phyloP scores from a whole-genome alignment of 2,888 invertebrate genomes.

The Busseola fusca region DNA sequence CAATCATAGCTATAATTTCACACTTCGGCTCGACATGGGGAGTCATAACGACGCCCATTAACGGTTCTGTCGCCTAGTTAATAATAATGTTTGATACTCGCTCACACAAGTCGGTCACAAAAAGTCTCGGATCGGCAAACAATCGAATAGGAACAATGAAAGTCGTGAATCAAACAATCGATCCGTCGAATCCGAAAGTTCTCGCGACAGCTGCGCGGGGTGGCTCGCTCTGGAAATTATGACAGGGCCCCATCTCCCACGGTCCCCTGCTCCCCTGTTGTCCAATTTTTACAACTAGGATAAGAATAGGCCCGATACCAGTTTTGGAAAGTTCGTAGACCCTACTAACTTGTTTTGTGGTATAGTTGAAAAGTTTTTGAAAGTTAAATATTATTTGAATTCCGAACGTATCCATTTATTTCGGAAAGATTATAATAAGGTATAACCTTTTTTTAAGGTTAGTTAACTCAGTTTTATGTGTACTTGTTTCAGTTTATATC shows the following conservation, averaged over 20 bases:
- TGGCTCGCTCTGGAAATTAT: constrained; percentile 68
- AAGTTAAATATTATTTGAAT: constrained; percentile 36
- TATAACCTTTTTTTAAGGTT: constrained; percentile 2
- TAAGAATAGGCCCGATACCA: constrained; percentile 64
- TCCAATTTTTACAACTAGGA: constrained; percentile 65
- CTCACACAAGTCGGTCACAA: constrained; percentile 65
- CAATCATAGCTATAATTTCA: constrained; percentile 50
- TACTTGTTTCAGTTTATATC: constrained; percentile 21
- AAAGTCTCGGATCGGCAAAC: constrained; percentile 70
- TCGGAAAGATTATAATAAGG: background rate
- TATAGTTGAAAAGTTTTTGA: constrained; percentile 31
- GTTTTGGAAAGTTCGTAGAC: constrained; percentile 60
- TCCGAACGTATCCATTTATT: constrained; percentile 1
- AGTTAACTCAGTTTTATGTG: background rate
- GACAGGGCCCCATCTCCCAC: constrained; percentile 82
- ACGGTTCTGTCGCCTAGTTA: constrained; percentile 54
- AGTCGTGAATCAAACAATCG: constrained; percentile 84
- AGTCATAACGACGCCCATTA: constrained; percentile 52
- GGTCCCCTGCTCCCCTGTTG: constrained; percentile 73
- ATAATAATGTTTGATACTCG: constrained; percentile 68
- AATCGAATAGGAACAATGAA: constrained; percentile 80
- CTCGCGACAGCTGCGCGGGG: constrained; percentile 84
- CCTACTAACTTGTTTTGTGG: constrained; percentile 39
- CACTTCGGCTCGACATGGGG: constrained; percentile 51
- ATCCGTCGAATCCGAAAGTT: constrained; percentile 78